Percentiles rank a stretch among this genome's conserved stretches.
Conservation (phyloP, 2,888 invertebrate species). For the Onthophagus sagittarius region DNA sequence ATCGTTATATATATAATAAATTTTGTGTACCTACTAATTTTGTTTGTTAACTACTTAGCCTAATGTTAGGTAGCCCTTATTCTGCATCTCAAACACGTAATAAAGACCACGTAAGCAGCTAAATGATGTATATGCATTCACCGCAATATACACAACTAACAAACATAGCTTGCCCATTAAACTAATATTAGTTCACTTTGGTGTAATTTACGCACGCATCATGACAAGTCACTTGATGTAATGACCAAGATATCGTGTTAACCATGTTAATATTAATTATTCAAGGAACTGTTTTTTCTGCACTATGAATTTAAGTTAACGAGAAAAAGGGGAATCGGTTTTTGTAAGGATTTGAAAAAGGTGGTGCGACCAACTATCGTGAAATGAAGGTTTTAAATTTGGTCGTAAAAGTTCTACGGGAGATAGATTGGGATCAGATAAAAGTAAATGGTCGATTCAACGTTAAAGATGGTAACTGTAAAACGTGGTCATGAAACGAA, state of each 20-base stretch:
- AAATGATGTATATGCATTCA: not conserved
- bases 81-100: not conserved
- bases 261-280: too few species aligned
- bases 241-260: not conserved
- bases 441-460: not conserved
- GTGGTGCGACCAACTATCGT: not conserved
- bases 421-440: not conserved
- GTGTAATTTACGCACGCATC: not conserved
- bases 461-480: not conserved
- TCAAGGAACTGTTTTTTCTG: too few species aligned
- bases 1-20: not conserved
- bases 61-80: not conserved
- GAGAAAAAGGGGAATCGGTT: not conserved
- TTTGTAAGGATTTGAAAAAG: not conserved
- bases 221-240: not conserved
- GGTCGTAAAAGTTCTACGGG: not conserved
- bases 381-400: not conserved
- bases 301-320: too few species aligned
- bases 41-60: not conserved
- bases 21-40: not conserved
- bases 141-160: not conserved
- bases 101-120: not conserved
- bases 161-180: not conserved
- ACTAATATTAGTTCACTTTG: not conserved
- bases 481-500: not conserved